These are phyloP conservation scores for Perodicticus potto DNA, from an alignment of 2,797 vertebrate species.

Conservation along the genomic window DNA sequence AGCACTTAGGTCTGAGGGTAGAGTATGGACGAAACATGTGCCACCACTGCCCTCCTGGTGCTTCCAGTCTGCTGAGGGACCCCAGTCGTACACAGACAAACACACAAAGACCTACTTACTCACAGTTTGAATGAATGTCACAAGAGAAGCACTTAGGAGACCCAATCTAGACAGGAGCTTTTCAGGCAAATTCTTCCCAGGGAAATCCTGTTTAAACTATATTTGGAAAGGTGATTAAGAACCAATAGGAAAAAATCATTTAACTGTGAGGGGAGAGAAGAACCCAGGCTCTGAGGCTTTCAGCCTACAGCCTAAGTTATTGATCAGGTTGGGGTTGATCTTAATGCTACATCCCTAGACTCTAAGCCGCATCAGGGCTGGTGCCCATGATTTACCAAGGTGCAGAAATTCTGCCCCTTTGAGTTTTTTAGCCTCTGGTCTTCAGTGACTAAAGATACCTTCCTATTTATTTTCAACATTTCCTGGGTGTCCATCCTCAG, in stretches of 20 bases:
- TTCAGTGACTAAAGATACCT: not conserved
- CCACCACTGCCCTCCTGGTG: fast-evolving
- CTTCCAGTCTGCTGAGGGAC: not conserved
- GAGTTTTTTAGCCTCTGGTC: not conserved
- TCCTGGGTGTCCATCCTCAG: not conserved
- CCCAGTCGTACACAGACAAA: not conserved
- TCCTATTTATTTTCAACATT: not conserved
- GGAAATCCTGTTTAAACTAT: not conserved
- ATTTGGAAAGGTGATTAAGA: not conserved
- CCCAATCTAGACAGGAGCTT: not conserved
- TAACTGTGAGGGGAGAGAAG: not conserved
- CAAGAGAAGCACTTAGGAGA: not conserved
- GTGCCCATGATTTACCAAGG: not conserved
- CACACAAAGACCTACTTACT: not conserved
- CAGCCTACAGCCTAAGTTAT: too few species aligned
- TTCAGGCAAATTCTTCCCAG: not conserved
- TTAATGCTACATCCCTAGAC: not conserved
- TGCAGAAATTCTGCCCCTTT: not conserved
- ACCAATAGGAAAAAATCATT: not conserved
- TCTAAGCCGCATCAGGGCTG: not conserved
- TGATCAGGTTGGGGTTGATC: not conserved
- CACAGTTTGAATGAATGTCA: not conserved
- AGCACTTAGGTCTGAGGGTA: not conserved
- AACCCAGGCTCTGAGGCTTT: not conserved
- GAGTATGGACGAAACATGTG: fast-evolving